A percentile compares a stretch with the other conserved stretches of the same genome.
These are phyloP conservation scores for Lytechinus pictus DNA, from an alignment of 35 echinoderm and acorn worm species.

Conservation along the genomic window DNA sequence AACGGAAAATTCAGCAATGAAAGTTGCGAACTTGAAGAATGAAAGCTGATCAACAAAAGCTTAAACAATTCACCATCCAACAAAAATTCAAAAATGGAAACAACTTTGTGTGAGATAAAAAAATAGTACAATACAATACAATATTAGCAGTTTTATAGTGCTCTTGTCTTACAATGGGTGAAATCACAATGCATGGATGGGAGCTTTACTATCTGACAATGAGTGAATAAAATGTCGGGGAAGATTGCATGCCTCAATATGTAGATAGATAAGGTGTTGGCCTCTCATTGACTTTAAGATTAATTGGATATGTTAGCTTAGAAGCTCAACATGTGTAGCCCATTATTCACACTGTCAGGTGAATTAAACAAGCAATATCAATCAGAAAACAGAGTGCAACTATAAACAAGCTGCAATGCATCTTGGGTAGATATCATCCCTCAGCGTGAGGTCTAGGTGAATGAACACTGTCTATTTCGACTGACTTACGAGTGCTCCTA, in stretches of 20 bases:
- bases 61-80: too few relatives aligned
- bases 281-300: slow-evolving; percentile 6
- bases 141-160: too few relatives aligned
- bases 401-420: neutral
- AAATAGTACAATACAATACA: too few relatives aligned
- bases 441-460: neutral
- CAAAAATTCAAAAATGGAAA: too few relatives aligned
- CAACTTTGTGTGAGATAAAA: too few relatives aligned
- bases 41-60: too few relatives aligned
- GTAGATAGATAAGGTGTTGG: neutral
- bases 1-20: too few relatives aligned
- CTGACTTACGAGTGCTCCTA: too few relatives aligned
- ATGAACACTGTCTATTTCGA: neutral
- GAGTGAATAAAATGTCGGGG: neutral
- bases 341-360: neutral
- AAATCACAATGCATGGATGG: neutral
- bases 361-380: neutral
- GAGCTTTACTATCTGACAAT: neutral
- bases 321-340: neutral
- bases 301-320: neutral
- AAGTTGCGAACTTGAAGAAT: too few relatives aligned
- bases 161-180: too few relatives aligned
- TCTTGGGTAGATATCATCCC: neutral
- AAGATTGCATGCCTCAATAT: neutral
- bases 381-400: neutral